Evolutionary conservation across 2,113 vertebrate genomes (phyloP).

Genomic region (Phocoena phocoena): DNA sequence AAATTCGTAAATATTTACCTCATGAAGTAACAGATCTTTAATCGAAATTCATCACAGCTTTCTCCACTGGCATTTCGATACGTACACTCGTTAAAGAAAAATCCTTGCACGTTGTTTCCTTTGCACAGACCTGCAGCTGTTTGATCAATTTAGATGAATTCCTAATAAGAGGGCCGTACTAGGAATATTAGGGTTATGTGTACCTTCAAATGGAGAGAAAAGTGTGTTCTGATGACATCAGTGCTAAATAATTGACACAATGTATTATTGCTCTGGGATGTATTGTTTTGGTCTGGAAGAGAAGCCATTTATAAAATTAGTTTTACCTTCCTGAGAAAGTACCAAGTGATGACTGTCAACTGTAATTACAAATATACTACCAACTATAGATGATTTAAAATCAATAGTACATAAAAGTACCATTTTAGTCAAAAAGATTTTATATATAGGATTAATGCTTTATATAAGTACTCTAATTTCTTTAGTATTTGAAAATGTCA

Average conservation of each 20-base stretch:
- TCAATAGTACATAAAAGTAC: background rate
- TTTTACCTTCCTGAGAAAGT: background rate
- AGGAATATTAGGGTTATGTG: background rate
- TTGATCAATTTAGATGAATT: background rate
- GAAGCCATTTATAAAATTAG: background rate
- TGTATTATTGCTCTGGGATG: background rate
- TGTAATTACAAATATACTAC: background rate
- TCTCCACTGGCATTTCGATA: slow-evolving; percentile 91
- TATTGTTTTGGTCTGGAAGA: background rate
- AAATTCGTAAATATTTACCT: slow-evolving; percentile 87
- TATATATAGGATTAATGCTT: background rate
- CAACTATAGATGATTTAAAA: background rate
- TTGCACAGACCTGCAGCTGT: background rate
- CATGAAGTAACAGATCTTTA: slow-evolving; percentile 98
- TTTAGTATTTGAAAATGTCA: background rate
- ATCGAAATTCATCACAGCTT: slow-evolving; percentile 86
- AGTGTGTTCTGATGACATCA: background rate
- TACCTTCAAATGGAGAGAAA: background rate
- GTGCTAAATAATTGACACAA: background rate
- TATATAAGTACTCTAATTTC: background rate
- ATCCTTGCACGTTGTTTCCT: background rate
- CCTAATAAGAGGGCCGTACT: background rate
- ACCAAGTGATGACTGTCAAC: background rate
- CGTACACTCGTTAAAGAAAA: slow-evolving; percentile 89
- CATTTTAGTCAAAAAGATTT: background rate